Base-by-base conservation (phyloP, 2,113 vertebrate species). In the Aythya baeri region DNA sequence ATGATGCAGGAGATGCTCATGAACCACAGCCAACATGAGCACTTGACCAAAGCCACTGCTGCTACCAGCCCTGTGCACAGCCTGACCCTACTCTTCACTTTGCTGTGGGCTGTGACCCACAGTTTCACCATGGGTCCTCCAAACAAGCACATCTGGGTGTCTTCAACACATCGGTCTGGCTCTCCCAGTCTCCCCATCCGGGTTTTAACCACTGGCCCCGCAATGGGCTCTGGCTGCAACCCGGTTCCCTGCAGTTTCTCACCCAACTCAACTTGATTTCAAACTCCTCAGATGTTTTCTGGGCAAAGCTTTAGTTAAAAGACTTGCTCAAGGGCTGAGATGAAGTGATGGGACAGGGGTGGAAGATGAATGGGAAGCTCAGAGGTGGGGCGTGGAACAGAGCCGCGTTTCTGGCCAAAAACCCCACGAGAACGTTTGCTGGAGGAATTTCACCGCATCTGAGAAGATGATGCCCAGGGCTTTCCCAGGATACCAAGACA, bases 401-500 rank as follows among this genome's bases (percentile, higher is more conserved):
- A 5, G 77, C 66, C 13, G 0, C 8, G 1, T 43, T 13, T 11
- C 73, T 52, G 89, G 58, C 84, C 81, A 3, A 79, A 85, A 31
- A 61, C 11, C 61, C 84, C 85, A 54, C 70, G 2, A 41, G 93
- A 88, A 84, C 2, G 0, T 17, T 76, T 12, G 70, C 88, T 75
- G 86, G 17, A 78, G 32, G 86, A 76, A 41, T 81, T 12, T 63
- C 2, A 4, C 75, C 1, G 55, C 83, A 46, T 86, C 76, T 91
- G 89, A 92, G 95, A 81, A 89, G 94, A 61, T 0, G 49, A 66
- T 93, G 94, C 94, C 94, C 77, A 61, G 62, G 93, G 81, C 87
- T 92, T 95, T 97, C 95, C 94, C 95, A 94, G 91, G 86, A 22
- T n/a, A 6, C 86, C 78, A 16, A 50, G 87, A 97, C 89, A 97